Conservation (phyloP, 2,797 vertebrate species). For the Antrozous pallidus region DNA sequence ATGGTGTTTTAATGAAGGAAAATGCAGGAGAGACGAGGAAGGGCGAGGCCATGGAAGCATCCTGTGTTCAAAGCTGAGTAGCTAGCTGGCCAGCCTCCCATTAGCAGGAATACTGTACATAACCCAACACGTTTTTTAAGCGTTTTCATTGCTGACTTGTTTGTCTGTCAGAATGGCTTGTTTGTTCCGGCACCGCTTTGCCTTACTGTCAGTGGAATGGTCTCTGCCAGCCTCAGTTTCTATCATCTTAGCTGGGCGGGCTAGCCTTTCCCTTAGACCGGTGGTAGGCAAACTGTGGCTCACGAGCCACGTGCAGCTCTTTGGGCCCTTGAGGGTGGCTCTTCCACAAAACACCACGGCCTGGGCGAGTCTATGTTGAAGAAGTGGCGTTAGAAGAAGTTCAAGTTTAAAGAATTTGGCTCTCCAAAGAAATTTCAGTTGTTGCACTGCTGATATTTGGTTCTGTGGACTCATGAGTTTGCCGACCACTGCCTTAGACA, state of each 20-base stretch:
- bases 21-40: neutral
- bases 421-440: too few species aligned
- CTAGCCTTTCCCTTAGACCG: conserved; percentile 61
- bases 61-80: neutral
- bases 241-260: conserved; percentile 11
- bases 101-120: neutral
- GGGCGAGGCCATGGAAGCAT: neutral
- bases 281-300: too few species aligned
- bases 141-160: conserved; percentile 46
- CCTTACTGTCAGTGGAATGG: conserved; percentile 54
- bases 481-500: too few species aligned
- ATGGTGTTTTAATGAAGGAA: neutral
- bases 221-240: conserved; percentile 64
- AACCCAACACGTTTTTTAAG: conserved; percentile 44
- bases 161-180: conserved; percentile 64
- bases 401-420: too few species aligned
- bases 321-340: too few species aligned
- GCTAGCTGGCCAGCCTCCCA: conserved; percentile 31
- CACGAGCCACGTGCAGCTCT: too few species aligned
- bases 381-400: too few species aligned
- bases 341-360: too few species aligned
- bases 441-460: too few species aligned
- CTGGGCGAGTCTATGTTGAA: too few species aligned
- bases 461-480: too few species aligned
- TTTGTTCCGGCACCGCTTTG: conserved; percentile 12